These are phyloP conservation scores for Diplolepis rosae DNA, from an alignment of 2,888 invertebrate species.

Conservation along the genomic window DNA sequence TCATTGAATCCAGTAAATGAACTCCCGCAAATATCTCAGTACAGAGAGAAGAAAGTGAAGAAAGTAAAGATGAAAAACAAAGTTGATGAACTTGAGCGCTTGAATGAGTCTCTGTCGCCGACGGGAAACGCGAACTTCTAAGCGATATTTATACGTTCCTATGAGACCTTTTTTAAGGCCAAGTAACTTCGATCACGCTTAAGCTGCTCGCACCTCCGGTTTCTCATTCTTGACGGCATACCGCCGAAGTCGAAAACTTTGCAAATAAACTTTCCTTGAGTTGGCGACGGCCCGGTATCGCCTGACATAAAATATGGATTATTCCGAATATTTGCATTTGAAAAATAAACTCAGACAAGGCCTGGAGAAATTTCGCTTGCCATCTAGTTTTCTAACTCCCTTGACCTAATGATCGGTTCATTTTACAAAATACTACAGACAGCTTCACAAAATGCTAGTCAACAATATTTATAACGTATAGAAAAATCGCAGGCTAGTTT, in stretches of 20 bases:
- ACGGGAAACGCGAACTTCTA: conserved; percentile 23
- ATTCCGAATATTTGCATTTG: conserved; percentile 71
- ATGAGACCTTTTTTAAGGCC: conserved; percentile 32
- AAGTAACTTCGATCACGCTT: conserved; percentile 32
- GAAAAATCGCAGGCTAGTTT: too few relatives aligned
- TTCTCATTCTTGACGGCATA: conserved; percentile 14
- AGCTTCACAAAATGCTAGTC: too few relatives aligned
- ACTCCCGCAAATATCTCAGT: background rate
- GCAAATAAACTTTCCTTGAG: conserved; percentile 65
- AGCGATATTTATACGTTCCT: conserved; percentile 11
- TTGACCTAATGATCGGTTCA: background rate
- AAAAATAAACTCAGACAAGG: conserved; percentile 60
- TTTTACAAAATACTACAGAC: background rate
- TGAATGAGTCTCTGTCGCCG: conserved; percentile 13
- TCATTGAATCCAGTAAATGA: conserved; percentile 25
- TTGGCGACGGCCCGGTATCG: conserved; percentile 61
- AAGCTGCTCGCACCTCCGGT: conserved; percentile 30
- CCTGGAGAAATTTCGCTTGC: conserved; percentile 14
- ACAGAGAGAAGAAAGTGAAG: background rate
- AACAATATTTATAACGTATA: too few relatives aligned
- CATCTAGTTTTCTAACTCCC: conserved; percentile 8
- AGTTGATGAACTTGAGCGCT: conserved; percentile 31
- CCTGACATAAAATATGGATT: conserved; percentile 71
- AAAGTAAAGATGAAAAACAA: conserved; percentile 8
- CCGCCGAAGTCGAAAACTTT: conserved; percentile 58